Evolutionary conservation across 1,140 invertebrate species (phyloP), one percentile per base, ranked within the genome.

Genomic region (Neoseiulus cucumeris): DNA sequence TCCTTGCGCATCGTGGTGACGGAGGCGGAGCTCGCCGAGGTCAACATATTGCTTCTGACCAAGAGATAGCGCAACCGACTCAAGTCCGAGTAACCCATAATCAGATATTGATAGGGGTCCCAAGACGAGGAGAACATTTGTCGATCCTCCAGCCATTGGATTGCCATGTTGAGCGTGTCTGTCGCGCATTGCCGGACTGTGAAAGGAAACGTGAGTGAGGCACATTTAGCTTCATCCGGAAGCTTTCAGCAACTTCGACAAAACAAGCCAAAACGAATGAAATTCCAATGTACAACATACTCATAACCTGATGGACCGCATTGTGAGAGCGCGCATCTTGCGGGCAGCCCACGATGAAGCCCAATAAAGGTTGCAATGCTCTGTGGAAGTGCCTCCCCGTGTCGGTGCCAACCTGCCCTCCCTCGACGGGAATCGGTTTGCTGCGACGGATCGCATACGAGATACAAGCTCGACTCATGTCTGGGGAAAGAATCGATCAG

Each of bases 131-230:
- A 59, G 9, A 59, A 59, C 51, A 59, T 59, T 9, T 59, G 51
- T 33, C 51, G 17, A 59, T 59, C 51, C 51, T 59, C 51, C 17
- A 59, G 22, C 51, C 51, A 59, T 20, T 59, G 51, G 22, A 59
- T 59, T 14, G 51, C 51, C 51, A 59, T 25, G 25, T 59, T 25
- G 14, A 59, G 51, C 51, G 51, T 59, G 51, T 59, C 51, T 33
- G 51, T 25, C 1, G 33, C 51, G 22, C 25, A 59, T 25, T 59
- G 51, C 51, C 51, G 51, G 17, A 59, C 51, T 59, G 14, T 1
- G 22, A 39, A 39, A 39, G 33, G 4, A 4, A 4, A 4, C 25
- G 4, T 22, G 45, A 47, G 18, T 28, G 42, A 14, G n/a, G 42
- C 12, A 12, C 12, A n/a, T 44, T 44, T 44, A 44, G 12, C 42